phyloP scores from a whole-genome alignment of 2,113 vertebrate genomes.

The Lepus americanus region DNA sequence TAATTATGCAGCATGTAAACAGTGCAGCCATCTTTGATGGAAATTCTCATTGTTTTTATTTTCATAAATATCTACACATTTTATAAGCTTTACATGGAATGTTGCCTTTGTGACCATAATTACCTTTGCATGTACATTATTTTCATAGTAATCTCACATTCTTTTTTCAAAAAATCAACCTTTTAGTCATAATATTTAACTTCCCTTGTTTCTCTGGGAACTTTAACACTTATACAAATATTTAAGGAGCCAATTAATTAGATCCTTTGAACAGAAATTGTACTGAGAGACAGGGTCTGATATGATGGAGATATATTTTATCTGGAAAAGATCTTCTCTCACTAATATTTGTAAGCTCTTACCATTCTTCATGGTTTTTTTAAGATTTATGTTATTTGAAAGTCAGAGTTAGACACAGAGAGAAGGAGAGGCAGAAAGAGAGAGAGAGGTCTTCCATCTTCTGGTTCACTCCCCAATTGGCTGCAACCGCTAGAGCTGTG shows the following conservation, averaged over 20 bases:
- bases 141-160: not conserved
- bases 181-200: not conserved
- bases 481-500: too few relatives aligned
- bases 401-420: too few relatives aligned
- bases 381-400: too few relatives aligned
- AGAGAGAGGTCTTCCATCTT: too few relatives aligned
- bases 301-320: not conserved
- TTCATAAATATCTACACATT: not conserved
- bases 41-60: not conserved
- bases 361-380: not conserved
- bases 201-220: not conserved
- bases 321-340: not conserved
- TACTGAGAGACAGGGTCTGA: not conserved
- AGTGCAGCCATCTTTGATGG: not conserved
- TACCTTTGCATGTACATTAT: not conserved
- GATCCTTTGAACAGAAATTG: not conserved
- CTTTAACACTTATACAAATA: not conserved
- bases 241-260: slow-evolving; percentile 1
- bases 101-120: not conserved
- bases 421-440: too few relatives aligned
- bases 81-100: not conserved
- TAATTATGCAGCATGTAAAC: not conserved
- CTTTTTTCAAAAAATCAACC: not conserved
- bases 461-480: too few relatives aligned
- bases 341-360: not conserved